Base-by-base conservation (phyloP, 2,113 vertebrate species). In the Holacanthus passer region DNA sequence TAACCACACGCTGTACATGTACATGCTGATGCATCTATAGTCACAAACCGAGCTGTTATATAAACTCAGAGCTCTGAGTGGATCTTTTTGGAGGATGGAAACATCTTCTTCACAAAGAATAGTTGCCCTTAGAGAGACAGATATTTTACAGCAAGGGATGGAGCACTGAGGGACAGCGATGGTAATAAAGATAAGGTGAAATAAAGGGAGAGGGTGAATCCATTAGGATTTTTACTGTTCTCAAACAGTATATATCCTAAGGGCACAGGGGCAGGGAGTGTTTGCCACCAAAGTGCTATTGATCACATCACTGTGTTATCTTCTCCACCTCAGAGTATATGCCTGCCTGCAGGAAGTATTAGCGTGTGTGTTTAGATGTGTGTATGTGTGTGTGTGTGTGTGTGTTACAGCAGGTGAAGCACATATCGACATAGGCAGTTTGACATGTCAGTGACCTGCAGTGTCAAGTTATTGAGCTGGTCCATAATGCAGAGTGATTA, bases 291-390 rank as follows among this genome's bases (percentile, higher is more conserved):
- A 88, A 92, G 89, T 83, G 81, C 77, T 90, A 89, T 93, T 92
- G 90, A 92, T 93, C 87, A 90, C 69, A 85, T 87, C 68, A 78
- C 59, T 73, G 80, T 91, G 87, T 89, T 92, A 80, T 86, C 86
- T 80, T 74, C 79, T 68, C 35, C 59, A 81, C 80, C 78, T 73
- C 69, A 84, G 70, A 82, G 82, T 78, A 52, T 81, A 89, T 83
- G 81, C 4, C 81, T 80, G 56, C 70, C 87, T 22, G 55, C 53
- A 79, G 83, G 82, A 81, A 83, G 39, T 55, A 24, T 52, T 45
- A 24, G 19, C 41, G 63, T 74, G 47, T 50, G 65, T 66, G 47
- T 81, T 29, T 50, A 32, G 45, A 19, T 66, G 53, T 62, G 50
- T 60, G 58, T 80, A 31, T 81, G 53, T 62, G 27, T 60, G 66